Base-by-base conservation (phyloP, 1,140 invertebrate species). In the Drosophila quadrilineata region DNA sequence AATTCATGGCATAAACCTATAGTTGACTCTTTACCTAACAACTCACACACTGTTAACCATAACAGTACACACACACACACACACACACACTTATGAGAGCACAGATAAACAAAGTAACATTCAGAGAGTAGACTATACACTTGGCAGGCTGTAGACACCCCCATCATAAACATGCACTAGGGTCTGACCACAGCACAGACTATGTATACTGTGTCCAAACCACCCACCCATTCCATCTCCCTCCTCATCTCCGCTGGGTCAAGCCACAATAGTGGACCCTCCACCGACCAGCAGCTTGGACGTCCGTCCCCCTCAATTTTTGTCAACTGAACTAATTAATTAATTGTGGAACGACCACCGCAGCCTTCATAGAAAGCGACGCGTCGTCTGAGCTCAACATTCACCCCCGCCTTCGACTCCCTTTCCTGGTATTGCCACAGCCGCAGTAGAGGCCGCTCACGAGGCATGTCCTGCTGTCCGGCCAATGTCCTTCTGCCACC, bases 301-400 rank as follows among this genome's bases (percentile, higher is more conserved):
- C n/a, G 40, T 26, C 54, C 56, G 33, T 45, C 63, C 76, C 75
- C 77, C 79, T 52, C 77, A 85, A 85, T 84, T 84, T 84, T 84
- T 84, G 77, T 84, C 77, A 84, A 84, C 77, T 84, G 77, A 84
- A 84, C 77, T 84, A 84, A 84, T 84, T 84, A 84, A 85, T 85
- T 84, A 84, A 84, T 84, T 84, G 77, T 84, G 77, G 73, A 73
- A 60, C 69, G 70, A 58, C 70, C 64, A 72, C 36, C 72, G 63
- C 76, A 75, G 73, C 64, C 71, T 67, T 67, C 38, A 40, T 21
- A 52, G 48, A 64, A 41, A 57, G 35, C 73, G 50, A 53, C 45
- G 28, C 69, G 68, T 75, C 68, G 41, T 74, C 67, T 43, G 33
- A 68, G 19, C 41, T 21, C 12, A 4, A 16, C 35, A n/a, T n/a